Base-by-base conservation (phyloP, 2,888 invertebrate genomes). In the Lasius fuliginosus region DNA sequence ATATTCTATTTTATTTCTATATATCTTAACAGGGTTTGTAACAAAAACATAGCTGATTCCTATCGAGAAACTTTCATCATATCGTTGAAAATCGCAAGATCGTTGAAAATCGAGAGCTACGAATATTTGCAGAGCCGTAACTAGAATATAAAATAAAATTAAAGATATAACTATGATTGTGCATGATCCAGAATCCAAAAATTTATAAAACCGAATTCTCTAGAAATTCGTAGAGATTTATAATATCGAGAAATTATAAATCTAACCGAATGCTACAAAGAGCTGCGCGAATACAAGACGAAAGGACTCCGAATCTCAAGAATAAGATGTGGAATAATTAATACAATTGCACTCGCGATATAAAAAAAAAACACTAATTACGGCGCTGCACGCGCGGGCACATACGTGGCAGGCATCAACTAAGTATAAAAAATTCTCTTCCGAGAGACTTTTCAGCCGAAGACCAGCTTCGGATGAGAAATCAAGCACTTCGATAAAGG, bases 391-490 rank as follows among this genome's bases (percentile, higher is more conserved):
- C 36, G 60, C 69, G 79, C 60, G 79, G 46, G 60, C 46, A 58
- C 23, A 40, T 74, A 49, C 67, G 77, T 76, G 65, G 53, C 84
- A 82, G 74, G 40, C 74, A 53, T 67, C 67, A 88, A 82, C 82
- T 65, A 87, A 87, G 64, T 56, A 65, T 82, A 86, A 87, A 87
- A 87, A 82, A 73, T 83, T 77, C 75, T 64, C 56, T 62, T 74
- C n/a, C 5, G 36, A 53, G n/a, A 74, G 53, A 84, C 15, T 62
- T 64, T 79, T 84, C 46, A 18, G 56, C 85, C 87, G 79, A 88
- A 90, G 88, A 67, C 90, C 90, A 87, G 90, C 90, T 87, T 84
- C 83, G 84, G 82, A 49, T 15, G 77, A 81, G 62, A 82, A 82
- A 88, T 60, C 40, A 83, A 86, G 79, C 46, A 46, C 77, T 36